These are phyloP conservation scores for Picathartes gymnocephalus DNA, from an alignment of 2,113 vertebrate genomes.

Conservation along the genomic window DNA sequence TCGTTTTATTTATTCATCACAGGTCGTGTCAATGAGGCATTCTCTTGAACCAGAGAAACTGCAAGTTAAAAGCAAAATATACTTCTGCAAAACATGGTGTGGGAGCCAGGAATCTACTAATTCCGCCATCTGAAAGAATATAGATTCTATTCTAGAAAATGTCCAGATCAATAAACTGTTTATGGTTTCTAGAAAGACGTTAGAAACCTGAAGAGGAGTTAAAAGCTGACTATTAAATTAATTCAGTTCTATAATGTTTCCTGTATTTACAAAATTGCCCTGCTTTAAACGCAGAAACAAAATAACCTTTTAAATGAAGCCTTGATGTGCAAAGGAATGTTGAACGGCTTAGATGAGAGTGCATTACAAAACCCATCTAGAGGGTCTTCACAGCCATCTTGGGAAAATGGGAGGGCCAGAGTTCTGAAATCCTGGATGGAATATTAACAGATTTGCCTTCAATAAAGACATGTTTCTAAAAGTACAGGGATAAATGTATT, in stretches of 20 bases:
- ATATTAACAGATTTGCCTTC: not conserved
- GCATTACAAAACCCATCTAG: not conserved
- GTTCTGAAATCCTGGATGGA: not conserved
- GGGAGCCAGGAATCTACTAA: not conserved
- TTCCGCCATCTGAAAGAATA: not conserved
- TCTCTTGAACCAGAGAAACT: not conserved
- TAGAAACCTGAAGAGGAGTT: not conserved
- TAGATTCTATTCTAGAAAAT: not conserved
- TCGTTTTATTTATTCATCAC: not conserved
- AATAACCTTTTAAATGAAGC: not conserved
- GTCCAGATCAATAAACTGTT: not conserved
- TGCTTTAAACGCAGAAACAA: not conserved
- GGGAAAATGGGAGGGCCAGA: not conserved
- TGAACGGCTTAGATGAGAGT: not conserved
- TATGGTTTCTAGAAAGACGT: not conserved
- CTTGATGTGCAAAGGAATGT: not conserved
- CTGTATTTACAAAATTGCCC: not conserved
- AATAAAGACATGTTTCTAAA: not conserved
- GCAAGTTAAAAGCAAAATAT: not conserved
- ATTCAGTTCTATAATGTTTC: not conserved
- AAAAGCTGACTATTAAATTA: not conserved
- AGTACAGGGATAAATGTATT: not conserved
- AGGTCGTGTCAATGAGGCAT: not conserved
- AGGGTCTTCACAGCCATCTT: not conserved
- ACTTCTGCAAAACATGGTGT: not conserved